Base-by-base conservation (phyloP, 2,797 vertebrate species). In the Rousettus madagascariensis region DNA sequence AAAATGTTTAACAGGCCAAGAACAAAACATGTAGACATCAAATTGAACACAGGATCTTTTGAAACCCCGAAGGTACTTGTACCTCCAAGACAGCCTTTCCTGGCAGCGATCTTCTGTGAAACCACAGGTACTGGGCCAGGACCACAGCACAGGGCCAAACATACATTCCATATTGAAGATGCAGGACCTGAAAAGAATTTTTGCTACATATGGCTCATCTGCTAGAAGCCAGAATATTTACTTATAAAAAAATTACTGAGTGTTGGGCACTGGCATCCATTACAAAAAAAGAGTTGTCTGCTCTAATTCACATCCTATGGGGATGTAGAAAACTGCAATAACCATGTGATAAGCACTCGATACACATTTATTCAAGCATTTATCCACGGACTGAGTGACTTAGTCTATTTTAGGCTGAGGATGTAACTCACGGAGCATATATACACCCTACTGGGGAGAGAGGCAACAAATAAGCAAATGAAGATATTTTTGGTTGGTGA, bases 141-240 rank as follows among this genome's bases (percentile, higher is more conserved):
- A 99, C 99, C 95, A 99, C 99, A 0, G 99, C 99, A 95, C 99
- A 98, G 3, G 99, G 99, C 99, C 99, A 99, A 63, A 99, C 99
- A 13, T 99, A 99, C 99, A 99, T 99, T 8, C 99, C 99, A 77
- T 99, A 99, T 16, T 99, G 99, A 0, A 98, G 98, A 63, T 99
- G 99, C 24, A 99, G 98, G 36, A 99, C 99, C 99, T 99, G 97
- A 7, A 97, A 97, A 66, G 59, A 75, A 79, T 13, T 20, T 77
- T 78, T 94, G n/a, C 12, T 15, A 16, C 59, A 72, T 96, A 24
- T 46, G 87, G 55, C 6, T 19, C 55, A 33, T 20, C 20, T 61
- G 9, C 83, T 86, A 19, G 41, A 72, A 89, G 6, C 3, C 41
- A 9, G 22, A 51, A 19, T 66, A 46, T 55, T 36, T 41, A 46